Conservation (phyloP, 2,888 invertebrate genomes). For the Carcina quercana region DNA sequence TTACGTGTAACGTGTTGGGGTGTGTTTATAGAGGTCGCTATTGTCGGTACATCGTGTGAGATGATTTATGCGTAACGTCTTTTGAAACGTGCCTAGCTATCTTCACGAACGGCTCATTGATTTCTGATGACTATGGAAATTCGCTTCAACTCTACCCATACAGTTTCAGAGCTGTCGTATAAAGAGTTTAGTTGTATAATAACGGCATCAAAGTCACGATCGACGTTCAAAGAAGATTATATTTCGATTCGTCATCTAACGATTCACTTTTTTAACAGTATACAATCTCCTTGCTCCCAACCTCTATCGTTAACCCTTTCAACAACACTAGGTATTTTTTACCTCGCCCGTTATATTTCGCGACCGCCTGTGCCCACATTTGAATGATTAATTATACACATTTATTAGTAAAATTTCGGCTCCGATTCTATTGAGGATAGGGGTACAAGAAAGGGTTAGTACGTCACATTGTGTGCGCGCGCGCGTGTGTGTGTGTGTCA, state of each 20-base stretch:
- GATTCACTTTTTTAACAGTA: too few relatives aligned
- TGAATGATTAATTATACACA: conserved; percentile 68
- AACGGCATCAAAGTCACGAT: too few relatives aligned
- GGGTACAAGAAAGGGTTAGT: conserved; percentile 63
- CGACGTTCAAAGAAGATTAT: too few relatives aligned
- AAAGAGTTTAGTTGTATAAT: too few relatives aligned
- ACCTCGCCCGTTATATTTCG: conserved; percentile 15
- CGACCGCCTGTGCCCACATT: conserved; percentile 36
- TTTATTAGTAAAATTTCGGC: conserved; percentile 65
- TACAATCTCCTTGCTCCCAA: too few relatives aligned
- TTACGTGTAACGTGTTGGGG: conserved; percentile 37
- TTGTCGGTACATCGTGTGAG: conserved; percentile 42
- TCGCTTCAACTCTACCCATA: conserved; percentile 20
- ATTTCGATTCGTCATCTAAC: too few relatives aligned
- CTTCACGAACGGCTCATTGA: conserved; percentile 52
- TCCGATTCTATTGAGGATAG: conserved; percentile 36
- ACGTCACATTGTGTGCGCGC: conserved; percentile 19
- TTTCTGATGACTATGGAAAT: conserved; percentile 49
- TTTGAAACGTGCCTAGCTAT: conserved; percentile 25
- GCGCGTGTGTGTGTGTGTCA: conserved; percentile 38
- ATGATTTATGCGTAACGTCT: conserved; percentile 58
- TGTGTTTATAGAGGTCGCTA: conserved; percentile 39
- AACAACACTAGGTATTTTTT: conserved; percentile 17
- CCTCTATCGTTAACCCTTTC: conserved; percentile 4
- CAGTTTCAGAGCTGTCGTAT: too few relatives aligned